These are phyloP conservation scores for Falco berigora DNA, from an alignment of 2,797 vertebrate genomes.

Conservation along the genomic window DNA sequence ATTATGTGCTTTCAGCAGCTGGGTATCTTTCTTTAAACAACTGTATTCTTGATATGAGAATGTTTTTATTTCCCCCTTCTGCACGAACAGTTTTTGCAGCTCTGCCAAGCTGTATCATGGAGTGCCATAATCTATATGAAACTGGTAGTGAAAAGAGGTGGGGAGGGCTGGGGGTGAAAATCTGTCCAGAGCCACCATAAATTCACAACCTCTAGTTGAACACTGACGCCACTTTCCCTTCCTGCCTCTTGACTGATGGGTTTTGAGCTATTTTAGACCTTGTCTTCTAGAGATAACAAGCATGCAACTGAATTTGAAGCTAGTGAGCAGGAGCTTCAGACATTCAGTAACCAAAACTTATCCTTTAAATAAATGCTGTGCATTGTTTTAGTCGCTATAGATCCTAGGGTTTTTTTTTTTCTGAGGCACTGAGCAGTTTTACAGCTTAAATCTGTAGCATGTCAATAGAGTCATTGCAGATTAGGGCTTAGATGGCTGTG, in stretches of 20 bases:
- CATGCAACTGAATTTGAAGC: background rate
- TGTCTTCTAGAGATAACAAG: background rate
- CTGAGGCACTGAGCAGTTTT: background rate
- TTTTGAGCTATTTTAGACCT: background rate
- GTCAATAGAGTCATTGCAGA: background rate
- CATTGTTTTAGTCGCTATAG: background rate
- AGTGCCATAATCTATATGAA: background rate
- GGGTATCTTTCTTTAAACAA: slow-evolving; percentile 24
- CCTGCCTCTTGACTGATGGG: background rate
- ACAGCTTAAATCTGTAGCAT: background rate
- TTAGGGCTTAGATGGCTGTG: background rate
- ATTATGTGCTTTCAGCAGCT: slow-evolving; percentile 19
- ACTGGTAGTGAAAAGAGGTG: background rate
- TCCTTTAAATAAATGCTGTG: background rate
- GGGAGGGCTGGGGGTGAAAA: background rate
- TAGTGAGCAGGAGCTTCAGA: background rate
- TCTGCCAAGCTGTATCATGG: background rate
- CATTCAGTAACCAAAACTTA: background rate
- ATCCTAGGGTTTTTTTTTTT: accelerated
- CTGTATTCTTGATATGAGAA: background rate
- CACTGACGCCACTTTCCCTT: background rate
- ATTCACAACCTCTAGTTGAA: background rate
- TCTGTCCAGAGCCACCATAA: background rate
- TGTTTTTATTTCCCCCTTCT: background rate
- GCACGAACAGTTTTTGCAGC: background rate